Percentiles rank a stretch among this genome's conserved stretches.
Conservation (phyloP, 2,113 vertebrate species). For the Rutilus rutilus region DNA sequence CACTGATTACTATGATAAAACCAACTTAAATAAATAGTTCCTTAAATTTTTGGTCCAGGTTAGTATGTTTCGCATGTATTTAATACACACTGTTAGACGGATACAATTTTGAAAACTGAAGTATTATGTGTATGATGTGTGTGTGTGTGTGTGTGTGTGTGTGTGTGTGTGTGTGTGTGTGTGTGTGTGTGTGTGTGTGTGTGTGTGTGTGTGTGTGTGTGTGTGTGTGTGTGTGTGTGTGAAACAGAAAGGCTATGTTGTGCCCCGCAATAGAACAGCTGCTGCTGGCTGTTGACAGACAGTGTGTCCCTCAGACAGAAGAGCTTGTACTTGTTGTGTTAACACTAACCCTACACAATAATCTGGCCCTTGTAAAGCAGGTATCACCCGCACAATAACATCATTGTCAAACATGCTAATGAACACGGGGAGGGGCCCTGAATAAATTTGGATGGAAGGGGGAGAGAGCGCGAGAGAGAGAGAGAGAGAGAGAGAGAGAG, state of each 20-base stretch:
- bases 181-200: slow-evolving; percentile 61
- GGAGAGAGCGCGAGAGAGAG: slow-evolving; percentile 25
- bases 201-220: slow-evolving; percentile 65
- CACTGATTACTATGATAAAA: too few relatives aligned
- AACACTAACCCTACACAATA: slow-evolving; percentile 84
- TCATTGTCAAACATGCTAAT: slow-evolving; percentile 83
- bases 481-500: slow-evolving; percentile 36
- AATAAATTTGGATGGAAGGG: slow-evolving; percentile 82
- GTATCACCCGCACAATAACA: slow-evolving; percentile 86
- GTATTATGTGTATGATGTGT: slow-evolving; percentile 51
- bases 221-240: slow-evolving; percentile 67
- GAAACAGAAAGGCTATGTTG: slow-evolving; percentile 57
- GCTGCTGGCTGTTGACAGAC: slow-evolving; percentile 84
- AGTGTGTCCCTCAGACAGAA: slow-evolving; percentile 80
- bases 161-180: slow-evolving; percentile 61
- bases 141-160: slow-evolving; percentile 70
- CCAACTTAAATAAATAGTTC: background rate
- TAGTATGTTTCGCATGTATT: background rate
- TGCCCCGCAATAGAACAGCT: slow-evolving; percentile 75
- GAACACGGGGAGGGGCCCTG: slow-evolving; percentile 78
- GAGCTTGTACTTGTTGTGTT: slow-evolving; percentile 81
- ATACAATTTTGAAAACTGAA: slow-evolving; percentile 16
- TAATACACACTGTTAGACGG: slow-evolving; percentile 14
- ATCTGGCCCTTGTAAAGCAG: slow-evolving; percentile 91
- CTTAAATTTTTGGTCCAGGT: background rate